Percentiles rank a stretch among this genome's conserved stretches.
Conservation (phyloP, 1,140 invertebrate species). For the Zaprionus davidi region DNA sequence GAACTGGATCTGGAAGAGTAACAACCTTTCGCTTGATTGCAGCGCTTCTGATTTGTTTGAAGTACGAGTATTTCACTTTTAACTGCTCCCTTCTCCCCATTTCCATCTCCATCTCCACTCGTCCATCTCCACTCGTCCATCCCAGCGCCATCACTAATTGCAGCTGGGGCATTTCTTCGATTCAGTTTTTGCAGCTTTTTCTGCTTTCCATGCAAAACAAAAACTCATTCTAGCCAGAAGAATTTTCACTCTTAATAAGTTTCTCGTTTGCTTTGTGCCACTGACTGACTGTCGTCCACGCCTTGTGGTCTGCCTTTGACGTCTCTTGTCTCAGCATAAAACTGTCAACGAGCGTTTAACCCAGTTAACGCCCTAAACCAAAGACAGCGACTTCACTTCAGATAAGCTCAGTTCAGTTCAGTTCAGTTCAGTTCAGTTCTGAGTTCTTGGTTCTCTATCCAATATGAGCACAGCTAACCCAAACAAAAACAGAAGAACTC, state of each 20-base stretch:
- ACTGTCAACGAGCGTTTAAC: constrained; percentile 80
- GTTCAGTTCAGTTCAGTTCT: constrained; percentile 14
- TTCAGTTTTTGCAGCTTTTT: constrained; percentile 13
- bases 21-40: constrained; percentile 55
- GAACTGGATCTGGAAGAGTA: constrained; percentile 37
- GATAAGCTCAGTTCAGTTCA: constrained; percentile 4
- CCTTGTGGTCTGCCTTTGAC: constrained; percentile 43
- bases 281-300: constrained; percentile 68
- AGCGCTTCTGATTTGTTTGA: constrained; percentile 61
- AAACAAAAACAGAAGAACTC: constrained; percentile 24
- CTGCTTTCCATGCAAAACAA: constrained; percentile 65
- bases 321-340: constrained; percentile 62
- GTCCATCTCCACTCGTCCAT: no score
- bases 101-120: no score
- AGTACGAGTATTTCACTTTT: constrained; percentile 64
- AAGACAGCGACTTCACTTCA: constrained; percentile 45
- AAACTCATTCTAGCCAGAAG: constrained; percentile 62
- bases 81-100: constrained; percentile 12
- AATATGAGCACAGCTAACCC: constrained; percentile 44
- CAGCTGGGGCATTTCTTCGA: constrained; percentile 43
- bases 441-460: constrained; percentile 3
- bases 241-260: constrained; percentile 82
- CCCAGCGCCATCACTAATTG: constrained; percentile 60
- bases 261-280: constrained; percentile 75
- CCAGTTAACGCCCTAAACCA: constrained; percentile 76